Conservation (phyloP, 2,888 invertebrate genomes). For the Colostygia pectinataria region DNA sequence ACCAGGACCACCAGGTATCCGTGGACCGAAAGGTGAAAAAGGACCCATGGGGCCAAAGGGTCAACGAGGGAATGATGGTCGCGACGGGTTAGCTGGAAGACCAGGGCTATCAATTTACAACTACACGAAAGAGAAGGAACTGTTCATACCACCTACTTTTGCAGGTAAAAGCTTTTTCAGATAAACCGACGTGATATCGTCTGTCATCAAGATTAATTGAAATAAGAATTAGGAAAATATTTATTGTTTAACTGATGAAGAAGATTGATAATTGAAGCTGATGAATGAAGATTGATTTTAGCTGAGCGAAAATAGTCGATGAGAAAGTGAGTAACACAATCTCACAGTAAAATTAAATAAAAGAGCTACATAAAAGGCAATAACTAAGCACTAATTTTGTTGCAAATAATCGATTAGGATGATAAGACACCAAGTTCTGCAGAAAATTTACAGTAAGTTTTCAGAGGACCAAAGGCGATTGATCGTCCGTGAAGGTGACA, state of each 20-base stretch:
- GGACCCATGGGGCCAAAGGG: slow-evolving; percentile 87
- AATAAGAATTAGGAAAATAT: too few species aligned
- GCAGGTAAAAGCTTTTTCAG: too few species aligned
- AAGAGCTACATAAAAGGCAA: too few species aligned
- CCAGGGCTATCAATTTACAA: slow-evolving; percentile 92
- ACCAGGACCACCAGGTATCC: slow-evolving; percentile 87
- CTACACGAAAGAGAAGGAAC: slow-evolving; percentile 85
- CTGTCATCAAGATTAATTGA: too few species aligned
- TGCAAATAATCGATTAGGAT: too few species aligned
- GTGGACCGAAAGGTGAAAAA: slow-evolving; percentile 88
- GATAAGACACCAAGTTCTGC: not conserved
- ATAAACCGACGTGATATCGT: too few species aligned
- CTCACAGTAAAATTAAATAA: too few species aligned
- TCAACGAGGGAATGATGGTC: slow-evolving; percentile 88
- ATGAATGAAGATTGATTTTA: too few species aligned
- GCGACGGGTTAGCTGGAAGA: slow-evolving; percentile 88
- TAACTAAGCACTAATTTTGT: not conserved
- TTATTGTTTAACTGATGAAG: too few species aligned
- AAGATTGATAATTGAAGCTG: too few species aligned
- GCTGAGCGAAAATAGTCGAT: too few species aligned
- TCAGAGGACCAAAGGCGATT: slow-evolving; percentile 83
- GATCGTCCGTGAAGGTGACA: slow-evolving; percentile 90
- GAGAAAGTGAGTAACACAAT: too few species aligned
- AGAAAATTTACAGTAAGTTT: slow-evolving; percentile 10
- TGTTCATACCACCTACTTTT: slow-evolving; percentile 94